Conservation (phyloP, 2,113 vertebrate species). For the Paracanthobrama guichenoti region DNA sequence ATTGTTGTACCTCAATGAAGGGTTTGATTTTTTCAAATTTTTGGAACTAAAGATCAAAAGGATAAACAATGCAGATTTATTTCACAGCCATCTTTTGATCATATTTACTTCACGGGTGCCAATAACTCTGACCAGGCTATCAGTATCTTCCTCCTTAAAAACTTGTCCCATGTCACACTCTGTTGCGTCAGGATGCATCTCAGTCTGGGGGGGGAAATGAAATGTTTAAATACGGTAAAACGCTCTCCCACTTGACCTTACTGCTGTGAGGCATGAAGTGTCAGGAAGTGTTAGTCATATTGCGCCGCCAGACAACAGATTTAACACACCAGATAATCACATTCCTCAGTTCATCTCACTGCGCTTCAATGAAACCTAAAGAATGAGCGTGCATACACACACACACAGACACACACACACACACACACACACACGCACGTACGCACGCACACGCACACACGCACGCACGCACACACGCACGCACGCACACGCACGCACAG, state of each 20-base stretch:
- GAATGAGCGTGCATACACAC: not conserved
- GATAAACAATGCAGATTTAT: too few relatives aligned
- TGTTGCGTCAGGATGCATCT: not conserved
- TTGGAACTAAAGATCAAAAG: too few relatives aligned
- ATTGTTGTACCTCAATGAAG: too few relatives aligned
- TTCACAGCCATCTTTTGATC: too few relatives aligned
- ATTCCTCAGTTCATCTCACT: not conserved
- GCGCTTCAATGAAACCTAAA: not conserved
- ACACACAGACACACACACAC: conserved; percentile 7
- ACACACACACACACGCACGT: not conserved
- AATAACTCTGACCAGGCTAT: too few relatives aligned
- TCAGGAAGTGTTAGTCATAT: not conserved
- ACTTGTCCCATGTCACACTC: too few relatives aligned
- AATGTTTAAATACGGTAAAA: not conserved
- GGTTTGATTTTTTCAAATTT: too few relatives aligned
- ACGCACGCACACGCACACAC: too few relatives aligned
- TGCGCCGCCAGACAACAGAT: not conserved
- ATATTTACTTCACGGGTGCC: too few relatives aligned
- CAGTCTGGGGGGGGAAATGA: not conserved
- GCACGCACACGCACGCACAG: too few relatives aligned
- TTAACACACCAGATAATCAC: not conserved
- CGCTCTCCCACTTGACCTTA: not conserved
- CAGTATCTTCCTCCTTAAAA: too few relatives aligned
- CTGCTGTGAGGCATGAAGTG: not conserved
- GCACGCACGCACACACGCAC: too few relatives aligned